These are phyloP conservation scores for Epizoanthus fatuus DNA, from an alignment of 92 coral and sea anemone genomes.

Conservation along the genomic window DNA sequence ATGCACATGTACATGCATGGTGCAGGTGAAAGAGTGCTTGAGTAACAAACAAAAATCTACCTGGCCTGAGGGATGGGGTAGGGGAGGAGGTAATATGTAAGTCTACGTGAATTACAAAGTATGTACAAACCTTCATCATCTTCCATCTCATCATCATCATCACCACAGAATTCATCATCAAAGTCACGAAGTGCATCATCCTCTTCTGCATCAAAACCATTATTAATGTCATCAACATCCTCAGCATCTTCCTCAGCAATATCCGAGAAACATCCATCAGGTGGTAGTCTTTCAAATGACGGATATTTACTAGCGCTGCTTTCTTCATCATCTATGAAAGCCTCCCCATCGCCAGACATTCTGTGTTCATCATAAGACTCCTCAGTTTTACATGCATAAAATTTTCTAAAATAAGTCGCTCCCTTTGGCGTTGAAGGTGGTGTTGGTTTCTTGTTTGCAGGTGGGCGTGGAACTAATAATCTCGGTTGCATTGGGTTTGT, in stretches of 20 bases:
- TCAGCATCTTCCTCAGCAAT: constrained; percentile 90
- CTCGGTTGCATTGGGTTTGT: constrained; percentile 4
- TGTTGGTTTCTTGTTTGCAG: constrained; percentile 63
- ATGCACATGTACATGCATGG: too few species aligned
- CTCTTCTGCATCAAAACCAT: constrained; percentile 58
- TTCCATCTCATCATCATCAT: constrained; percentile 82
- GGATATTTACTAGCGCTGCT: constrained; percentile 59
- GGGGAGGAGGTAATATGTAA: too few species aligned
- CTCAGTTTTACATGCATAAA: constrained; percentile 70
- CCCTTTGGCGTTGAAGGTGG: constrained; percentile 72
- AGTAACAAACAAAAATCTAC: too few species aligned
- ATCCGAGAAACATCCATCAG: constrained; percentile 98
- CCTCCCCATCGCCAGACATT: constrained; percentile 94
- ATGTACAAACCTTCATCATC: constrained; percentile 42
- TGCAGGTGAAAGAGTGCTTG: too few species aligned
- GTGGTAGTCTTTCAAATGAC: constrained; percentile 89
- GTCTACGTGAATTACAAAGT: too few species aligned
- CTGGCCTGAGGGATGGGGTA: too few species aligned
- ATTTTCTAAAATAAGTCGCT: constrained; percentile 70
- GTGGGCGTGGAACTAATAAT: constrained; percentile 29
- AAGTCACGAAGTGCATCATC: constrained; percentile 62
- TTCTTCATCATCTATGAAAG: constrained; percentile 75
- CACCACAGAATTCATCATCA: constrained; percentile 72
- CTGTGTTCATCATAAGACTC: constrained; percentile 65
- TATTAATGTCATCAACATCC: constrained; percentile 53